These are phyloP conservation scores for Cuculus canorus DNA, from an alignment of 2,797 vertebrate genomes.

Conservation along the genomic window DNA sequence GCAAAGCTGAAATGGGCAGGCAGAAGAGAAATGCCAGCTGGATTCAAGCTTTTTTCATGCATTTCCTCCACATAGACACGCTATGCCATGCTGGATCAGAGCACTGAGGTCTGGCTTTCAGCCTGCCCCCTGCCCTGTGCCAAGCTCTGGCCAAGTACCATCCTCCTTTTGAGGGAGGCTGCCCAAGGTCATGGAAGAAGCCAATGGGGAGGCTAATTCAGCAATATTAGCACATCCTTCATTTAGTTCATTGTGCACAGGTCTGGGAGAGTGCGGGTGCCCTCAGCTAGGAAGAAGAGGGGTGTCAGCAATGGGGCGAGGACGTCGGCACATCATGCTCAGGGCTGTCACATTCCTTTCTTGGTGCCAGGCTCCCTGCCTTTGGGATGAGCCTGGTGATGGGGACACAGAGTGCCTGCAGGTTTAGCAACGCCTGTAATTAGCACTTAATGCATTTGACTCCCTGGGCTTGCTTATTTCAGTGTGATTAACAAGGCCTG, in stretches of 20 bases:
- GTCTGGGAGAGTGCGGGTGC: rapidly evolving
- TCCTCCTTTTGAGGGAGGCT: not conserved
- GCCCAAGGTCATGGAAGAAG: not conserved
- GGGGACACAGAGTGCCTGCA: not conserved
- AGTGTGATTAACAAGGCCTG: not conserved
- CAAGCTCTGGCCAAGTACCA: not conserved
- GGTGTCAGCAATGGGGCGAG: too few relatives aligned
- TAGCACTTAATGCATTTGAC: slow-evolving; percentile 19
- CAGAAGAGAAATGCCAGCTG: not conserved
- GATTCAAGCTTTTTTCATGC: not conserved
- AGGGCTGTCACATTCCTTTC: not conserved
- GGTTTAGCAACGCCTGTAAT: not conserved
- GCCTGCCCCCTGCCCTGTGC: not conserved
- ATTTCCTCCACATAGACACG: not conserved
- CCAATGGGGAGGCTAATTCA: not conserved
- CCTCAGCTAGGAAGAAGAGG: not conserved
- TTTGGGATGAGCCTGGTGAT: not conserved
- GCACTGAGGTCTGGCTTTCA: not conserved
- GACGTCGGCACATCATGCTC: not conserved
- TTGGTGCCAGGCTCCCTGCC: not conserved
- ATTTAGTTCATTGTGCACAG: not conserved
- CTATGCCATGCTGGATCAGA: rapidly evolving
- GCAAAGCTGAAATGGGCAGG: not conserved
- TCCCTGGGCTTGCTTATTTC: slow-evolving; percentile 27
- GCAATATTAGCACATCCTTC: not conserved